Conservation (phyloP, 1,140 invertebrate genomes). For the Cydia strobilella region DNA sequence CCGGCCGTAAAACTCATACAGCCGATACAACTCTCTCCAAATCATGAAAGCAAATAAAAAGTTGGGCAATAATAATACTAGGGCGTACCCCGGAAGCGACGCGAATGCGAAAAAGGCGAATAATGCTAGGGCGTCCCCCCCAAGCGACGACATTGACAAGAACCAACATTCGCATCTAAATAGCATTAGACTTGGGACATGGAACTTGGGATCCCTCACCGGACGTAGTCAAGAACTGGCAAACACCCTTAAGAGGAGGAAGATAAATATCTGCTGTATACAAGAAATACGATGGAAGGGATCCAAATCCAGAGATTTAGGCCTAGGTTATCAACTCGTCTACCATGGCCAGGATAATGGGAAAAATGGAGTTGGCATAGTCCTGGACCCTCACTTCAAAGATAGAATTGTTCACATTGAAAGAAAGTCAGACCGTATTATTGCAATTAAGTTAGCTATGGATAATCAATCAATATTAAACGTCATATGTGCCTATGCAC, state of each 20-base stretch:
- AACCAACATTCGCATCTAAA: background rate
- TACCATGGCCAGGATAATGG: background rate
- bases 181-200: slow-evolving; percentile 23
- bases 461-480: slow-evolving; percentile 13
- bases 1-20: too few species aligned
- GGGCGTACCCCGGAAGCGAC: too few species aligned
- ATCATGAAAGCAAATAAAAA: too few species aligned
- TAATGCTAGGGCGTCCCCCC: too few species aligned
- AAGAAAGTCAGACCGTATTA: background rate
- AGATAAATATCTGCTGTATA: background rate
- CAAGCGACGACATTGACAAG: too few species aligned
- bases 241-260: background rate
- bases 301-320: slow-evolving; percentile 8
- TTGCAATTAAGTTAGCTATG: background rate
- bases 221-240: background rate
- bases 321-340: slow-evolving; percentile 14
- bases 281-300: slow-evolving; percentile 13
- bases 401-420: background rate
- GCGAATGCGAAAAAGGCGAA: too few species aligned
- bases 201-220: slow-evolving; percentile 14
- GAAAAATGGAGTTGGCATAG: background rate
- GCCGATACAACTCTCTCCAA: too few species aligned
- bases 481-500: slow-evolving; percentile 11
- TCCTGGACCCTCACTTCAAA: background rate
- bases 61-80: too few species aligned